Conservation (phyloP, 2,888 invertebrate genomes). For the Pantelozetes paolii region DNA sequence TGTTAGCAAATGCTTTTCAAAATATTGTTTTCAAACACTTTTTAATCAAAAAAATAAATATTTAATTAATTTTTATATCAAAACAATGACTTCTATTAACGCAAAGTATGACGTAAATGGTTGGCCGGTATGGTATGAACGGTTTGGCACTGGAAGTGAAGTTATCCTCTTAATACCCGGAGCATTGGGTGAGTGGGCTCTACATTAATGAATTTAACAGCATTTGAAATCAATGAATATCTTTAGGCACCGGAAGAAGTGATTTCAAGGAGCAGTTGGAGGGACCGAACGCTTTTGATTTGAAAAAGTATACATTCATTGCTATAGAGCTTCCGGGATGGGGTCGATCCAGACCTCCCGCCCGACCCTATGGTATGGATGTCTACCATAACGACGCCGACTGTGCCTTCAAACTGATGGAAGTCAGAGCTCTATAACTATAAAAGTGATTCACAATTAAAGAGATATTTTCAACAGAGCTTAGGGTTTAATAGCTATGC, state of each 20-base stretch:
- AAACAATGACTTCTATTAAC: neutral
- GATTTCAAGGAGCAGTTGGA: slow-evolving; percentile 35
- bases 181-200: slow-evolving; percentile 53
- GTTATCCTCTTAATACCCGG: slow-evolving; percentile 70
- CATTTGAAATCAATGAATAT: neutral
- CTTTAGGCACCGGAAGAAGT: slow-evolving; percentile 35
- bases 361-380: slow-evolving; percentile 30
- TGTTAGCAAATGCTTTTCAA: no score
- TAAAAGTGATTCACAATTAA: no score
- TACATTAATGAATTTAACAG: neutral
- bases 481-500: slow-evolving; percentile 34
- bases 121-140: slow-evolving; percentile 62
- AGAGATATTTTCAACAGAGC: neutral
- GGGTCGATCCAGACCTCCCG: slow-evolving; percentile 39
- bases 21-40: no score
- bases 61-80: no score
- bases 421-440: neutral
- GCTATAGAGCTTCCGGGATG: slow-evolving; percentile 39
- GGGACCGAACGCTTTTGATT: slow-evolving; percentile 35
- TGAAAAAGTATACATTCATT: slow-evolving; percentile 36
- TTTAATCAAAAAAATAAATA: no score
- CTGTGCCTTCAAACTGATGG: slow-evolving; percentile 39
- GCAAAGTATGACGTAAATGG: slow-evolving; percentile 58
- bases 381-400: slow-evolving; percentile 35
- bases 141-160: slow-evolving; percentile 61